Conservation (phyloP, 23 tunicate species). For the Ciona savignyi region DNA sequence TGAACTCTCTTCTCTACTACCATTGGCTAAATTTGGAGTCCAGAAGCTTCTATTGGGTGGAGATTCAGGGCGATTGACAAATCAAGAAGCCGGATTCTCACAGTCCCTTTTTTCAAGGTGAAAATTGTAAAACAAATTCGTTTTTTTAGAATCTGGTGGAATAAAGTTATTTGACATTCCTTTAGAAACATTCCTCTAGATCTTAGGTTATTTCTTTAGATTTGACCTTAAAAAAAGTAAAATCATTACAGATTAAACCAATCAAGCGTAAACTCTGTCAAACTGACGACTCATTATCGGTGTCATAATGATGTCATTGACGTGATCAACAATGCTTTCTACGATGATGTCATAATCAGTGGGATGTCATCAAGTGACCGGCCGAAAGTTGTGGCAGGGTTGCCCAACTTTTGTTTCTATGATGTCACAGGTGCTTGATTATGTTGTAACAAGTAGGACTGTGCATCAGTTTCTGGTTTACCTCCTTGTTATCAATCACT, state of each 20-base stretch:
- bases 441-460: too few relatives aligned
- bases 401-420: neutral
- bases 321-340: neutral
- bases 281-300: neutral
- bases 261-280: too few relatives aligned
- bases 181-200: too few relatives aligned
- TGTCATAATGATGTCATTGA: neutral
- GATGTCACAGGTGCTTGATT: neutral
- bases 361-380: neutral
- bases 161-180: neutral
- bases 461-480: too few relatives aligned
- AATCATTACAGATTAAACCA: too few relatives aligned
- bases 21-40: neutral
- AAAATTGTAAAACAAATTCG: neutral
- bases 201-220: too few relatives aligned
- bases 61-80: neutral
- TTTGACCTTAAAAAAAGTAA: too few relatives aligned
- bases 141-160: neutral
- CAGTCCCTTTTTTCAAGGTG: neutral
- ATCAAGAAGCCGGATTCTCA: neutral
- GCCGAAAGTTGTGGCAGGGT: neutral
- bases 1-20: neutral
- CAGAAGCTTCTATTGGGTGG: conserved; percentile 7
- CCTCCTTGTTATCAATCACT: too few relatives aligned
- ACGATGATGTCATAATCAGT: neutral